phyloP scores from a whole-genome alignment of 2,113 vertebrate genomes.

The Choloepus hoffmanni region DNA sequence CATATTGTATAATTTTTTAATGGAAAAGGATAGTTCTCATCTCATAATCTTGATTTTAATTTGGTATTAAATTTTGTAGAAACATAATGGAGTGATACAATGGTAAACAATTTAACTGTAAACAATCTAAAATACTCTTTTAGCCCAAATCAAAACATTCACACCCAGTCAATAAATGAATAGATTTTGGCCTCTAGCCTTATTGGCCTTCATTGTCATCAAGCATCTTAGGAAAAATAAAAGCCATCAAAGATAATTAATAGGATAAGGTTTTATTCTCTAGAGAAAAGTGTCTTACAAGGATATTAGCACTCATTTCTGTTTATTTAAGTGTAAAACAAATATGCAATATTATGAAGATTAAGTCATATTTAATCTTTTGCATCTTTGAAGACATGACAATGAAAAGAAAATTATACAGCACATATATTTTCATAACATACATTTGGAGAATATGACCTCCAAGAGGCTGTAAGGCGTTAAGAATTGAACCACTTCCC shows the following conservation, averaged over 20 bases:
- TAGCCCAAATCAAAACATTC: background rate
- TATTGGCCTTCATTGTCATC: background rate
- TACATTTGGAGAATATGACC: background rate
- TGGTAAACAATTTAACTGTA: background rate
- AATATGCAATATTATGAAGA: background rate
- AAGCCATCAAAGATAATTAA: background rate
- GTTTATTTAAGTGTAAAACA: background rate
- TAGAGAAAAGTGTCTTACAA: background rate
- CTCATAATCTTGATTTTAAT: background rate
- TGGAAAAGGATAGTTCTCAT: background rate
- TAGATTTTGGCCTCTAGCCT: background rate
- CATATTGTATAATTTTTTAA: background rate
- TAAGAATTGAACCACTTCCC: background rate
- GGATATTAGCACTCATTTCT: background rate
- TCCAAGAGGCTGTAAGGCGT: background rate
- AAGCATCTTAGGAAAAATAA: background rate
- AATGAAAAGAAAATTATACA: background rate
- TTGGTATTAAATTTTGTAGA: slow-evolving; percentile 20
- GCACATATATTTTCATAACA: background rate
- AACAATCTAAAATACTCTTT: background rate
- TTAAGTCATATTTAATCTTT: background rate
- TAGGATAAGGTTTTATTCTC: background rate
- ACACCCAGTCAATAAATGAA: background rate
- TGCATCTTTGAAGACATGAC: background rate
- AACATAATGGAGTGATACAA: background rate